Evolutionary conservation across 1,140 invertebrate species (phyloP), one percentile per base, ranked within the genome.

Genomic region (Drosophila ogumai): DNA sequence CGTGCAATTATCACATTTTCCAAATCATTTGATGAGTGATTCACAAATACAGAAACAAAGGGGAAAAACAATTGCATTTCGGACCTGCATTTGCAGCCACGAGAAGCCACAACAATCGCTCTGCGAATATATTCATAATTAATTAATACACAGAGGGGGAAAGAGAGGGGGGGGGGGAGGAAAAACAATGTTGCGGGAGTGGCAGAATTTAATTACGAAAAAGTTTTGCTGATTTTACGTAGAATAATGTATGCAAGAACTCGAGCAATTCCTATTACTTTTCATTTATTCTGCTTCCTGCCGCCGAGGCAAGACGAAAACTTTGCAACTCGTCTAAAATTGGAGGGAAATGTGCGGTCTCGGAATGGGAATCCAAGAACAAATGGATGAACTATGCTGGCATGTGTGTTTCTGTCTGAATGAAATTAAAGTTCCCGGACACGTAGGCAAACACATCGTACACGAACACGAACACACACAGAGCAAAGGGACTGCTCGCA

Each of bases 371-470:
- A 55, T 55, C 52, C 38, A 36, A 72, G 54, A 73, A 72, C 56
- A 74, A 74, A 73, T 60, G 69, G 31, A 41, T 69, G 50, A 69
- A 69, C 63, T 69, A 67, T 69, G 65, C 38, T 10, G 36, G 77
- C 32, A 44, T 59, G 25, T 59, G 54, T 46, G 34, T 44, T 36
- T 47, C 34, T 40, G 22, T 59, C 17, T 54, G 56, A 59, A 47
- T 57, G 44, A 75, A 65, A 74, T 75, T 66, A 56, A 72, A 67
- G 50, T 87, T 64, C 72, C 40, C 43, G 68, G 67, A 74, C 75
- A 79, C 82, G 65, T 84, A 76, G 77, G 49, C 63, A 84, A 76
- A 81, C 81, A 68, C 38, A 60, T 55, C 57, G 67, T 68, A 17
- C 47, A 50, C 6, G 10, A 15, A n/a, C 66, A n/a, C 59, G 40